Conservation (phyloP, 2,888 invertebrate genomes). For the Macrostomum cliftonense region DNA sequence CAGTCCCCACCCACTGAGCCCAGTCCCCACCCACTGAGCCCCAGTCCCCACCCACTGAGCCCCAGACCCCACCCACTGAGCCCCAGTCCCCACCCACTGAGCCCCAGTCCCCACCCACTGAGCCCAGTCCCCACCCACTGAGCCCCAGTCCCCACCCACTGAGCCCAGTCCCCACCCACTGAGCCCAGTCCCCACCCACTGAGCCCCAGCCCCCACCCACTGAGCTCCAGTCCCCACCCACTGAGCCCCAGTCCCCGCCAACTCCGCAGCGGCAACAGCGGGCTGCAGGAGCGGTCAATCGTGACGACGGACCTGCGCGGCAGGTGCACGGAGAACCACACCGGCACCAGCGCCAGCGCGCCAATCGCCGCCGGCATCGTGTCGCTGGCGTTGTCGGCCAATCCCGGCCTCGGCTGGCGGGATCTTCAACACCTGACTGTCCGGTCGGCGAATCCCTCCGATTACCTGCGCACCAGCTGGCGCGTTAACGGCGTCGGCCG, state of each 20-base stretch:
- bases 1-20: too few species aligned
- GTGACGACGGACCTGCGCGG: neutral
- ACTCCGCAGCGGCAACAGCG: conserved; percentile 40
- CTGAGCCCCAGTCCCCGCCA: conserved; percentile 83
- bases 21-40: too few species aligned
- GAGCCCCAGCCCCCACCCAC: too few species aligned
- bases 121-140: too few species aligned
- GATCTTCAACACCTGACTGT: neutral
- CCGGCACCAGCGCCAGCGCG: conserved; percentile 1
- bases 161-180: too few species aligned
- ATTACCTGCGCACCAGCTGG: neutral
- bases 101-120: too few species aligned
- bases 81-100: too few species aligned
- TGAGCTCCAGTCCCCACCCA: conserved; percentile 62
- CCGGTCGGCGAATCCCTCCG: neutral
- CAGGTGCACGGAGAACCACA: neutral
- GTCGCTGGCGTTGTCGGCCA: neutral
- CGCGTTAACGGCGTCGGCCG: neutral
- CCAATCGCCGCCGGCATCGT: conserved; percentile 1
- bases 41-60: too few species aligned
- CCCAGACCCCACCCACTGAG: too few species aligned
- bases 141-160: too few species aligned
- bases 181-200: too few species aligned
- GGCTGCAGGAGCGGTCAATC: neutral
- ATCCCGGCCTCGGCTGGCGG: neutral